Evolutionary conservation across 2,888 invertebrate genomes (phyloP), one percentile per base, ranked within the genome.

Genomic region (Chironomus tentans): DNA sequence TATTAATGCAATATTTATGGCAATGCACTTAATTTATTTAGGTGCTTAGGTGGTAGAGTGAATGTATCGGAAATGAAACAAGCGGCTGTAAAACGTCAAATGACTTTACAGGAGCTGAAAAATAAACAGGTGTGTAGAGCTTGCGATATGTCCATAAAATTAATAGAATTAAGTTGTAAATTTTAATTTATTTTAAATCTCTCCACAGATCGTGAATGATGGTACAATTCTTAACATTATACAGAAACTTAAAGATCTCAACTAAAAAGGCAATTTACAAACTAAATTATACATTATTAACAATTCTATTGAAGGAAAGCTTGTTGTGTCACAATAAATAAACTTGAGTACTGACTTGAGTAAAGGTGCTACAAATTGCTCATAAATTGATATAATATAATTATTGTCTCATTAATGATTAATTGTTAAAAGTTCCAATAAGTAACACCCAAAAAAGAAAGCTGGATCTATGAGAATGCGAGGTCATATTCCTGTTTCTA

Each of bases 61-160:
- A 74, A 74, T 48, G 68, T 62, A 22, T 65, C 74, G 47, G 74
- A 74, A 74, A 74, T 74, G 46, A 68, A 74, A 46, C 61, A 68
- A 47, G 47, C 48, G 2, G 65, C 74, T 15, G 38, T 22, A 18
- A 28, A 48, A n/a, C 74, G 74, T 6, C 22, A 68, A 22, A 62
- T 46, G 12, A 2, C 7, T 13, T 61, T 74, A 18, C 24, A 61
- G 62, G 13, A 68, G 68, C 22, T 74, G 46, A 46, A 68, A 48
- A 74, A n/a, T 47, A 65, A 68, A 68, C 74, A 74, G 74, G 74
- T 74, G 65, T 24, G 65, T 65, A 10, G 10, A 38, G 38, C 38
- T 38, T 28, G 10, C 21, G 21, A 21, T 13, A 24, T 65, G 13
- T 21, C 24, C 22, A 65, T 56, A 56, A 15, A 56, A 56, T 38